Conservation (phyloP, 2,113 vertebrate genomes). For the Pipa parva region DNA sequence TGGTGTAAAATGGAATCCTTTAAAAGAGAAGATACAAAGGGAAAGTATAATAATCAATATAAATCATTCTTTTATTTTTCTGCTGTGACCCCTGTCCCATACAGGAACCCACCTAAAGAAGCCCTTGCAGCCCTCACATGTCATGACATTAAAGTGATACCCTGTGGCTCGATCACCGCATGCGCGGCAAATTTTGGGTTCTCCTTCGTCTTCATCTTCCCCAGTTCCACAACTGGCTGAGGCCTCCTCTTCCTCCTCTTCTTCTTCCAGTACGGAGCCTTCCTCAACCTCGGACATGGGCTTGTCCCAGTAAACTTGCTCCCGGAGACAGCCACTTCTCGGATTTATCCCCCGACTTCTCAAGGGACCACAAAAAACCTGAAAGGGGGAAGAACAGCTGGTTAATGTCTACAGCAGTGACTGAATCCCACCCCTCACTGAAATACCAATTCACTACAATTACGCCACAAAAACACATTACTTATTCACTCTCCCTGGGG, state of each 20-base stretch:
- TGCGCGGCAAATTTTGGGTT: conserved; percentile 61
- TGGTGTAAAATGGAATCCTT: too few species aligned
- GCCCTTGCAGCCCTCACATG: conserved; percentile 71
- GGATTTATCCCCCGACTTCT: not conserved
- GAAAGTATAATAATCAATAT: too few species aligned
- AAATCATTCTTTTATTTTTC: too few species aligned
- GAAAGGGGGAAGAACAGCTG: not conserved
- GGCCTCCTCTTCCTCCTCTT: conserved; percentile 40
- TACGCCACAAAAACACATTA: too few species aligned
- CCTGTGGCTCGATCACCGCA: conserved; percentile 69
- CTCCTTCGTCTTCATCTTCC: conserved; percentile 39
- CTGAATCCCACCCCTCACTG: too few species aligned
- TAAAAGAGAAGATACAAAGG: too few species aligned
- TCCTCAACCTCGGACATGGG: conserved; percentile 15
- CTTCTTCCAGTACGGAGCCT: not conserved
- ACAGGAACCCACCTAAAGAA: conserved; percentile 62
- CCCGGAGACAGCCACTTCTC: conserved; percentile 19
- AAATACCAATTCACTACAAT: too few species aligned
- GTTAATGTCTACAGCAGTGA: too few species aligned
- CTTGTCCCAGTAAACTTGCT: not conserved
- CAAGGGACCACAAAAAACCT: not conserved
- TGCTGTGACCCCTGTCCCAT: too few species aligned
- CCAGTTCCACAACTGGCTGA: not conserved
- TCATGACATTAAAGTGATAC: conserved; percentile 71
- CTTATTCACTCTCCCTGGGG: too few species aligned